Base-by-base conservation (phyloP, 2,113 vertebrate species). In the Spea bombifrons region DNA sequence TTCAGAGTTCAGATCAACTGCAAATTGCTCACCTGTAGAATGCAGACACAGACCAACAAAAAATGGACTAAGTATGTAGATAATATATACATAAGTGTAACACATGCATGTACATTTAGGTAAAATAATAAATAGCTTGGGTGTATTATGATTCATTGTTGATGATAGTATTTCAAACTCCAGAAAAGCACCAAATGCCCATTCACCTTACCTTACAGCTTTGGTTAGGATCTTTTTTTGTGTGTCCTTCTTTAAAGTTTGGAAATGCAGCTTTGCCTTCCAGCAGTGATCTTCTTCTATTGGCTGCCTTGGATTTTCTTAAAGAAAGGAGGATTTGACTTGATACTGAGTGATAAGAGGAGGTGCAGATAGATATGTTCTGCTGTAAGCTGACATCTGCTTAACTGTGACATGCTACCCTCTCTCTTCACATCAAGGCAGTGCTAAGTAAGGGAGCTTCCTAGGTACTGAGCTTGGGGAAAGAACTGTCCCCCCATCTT, bases 211-310 rank as follows among this genome's bases (percentile, higher is more conserved):
- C 81, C 81, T 71, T 63, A 57, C 53, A 30, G 73, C 77, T 73
- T 66, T 66, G 4, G 16, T 49, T 30, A 2, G 12, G 50, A 44
- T 57, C 43, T 30, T 30, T 30, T 30, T 30, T 30, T 57, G 12
- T 8, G 45, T 74, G 71, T 55, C 50, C 70, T 74, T 61, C 64
- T 80, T 67, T 67, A 74, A 80, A 80, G 78, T 80, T 80, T 80
- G 73, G 64, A 45, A 52, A 10, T 16, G 71, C 30, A 30, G 30
- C 57, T 65, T 66, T 80, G 71, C 53, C 50, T 73, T 50, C 78
- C 78, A 80, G 50, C 71, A 61, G 65, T 59, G 6, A 80, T 80
- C 17, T 43, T 80, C 63, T 49, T 73, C 71, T 80, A 80, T 68
- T 80, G 71, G 71, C 53, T 74, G 70, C 49, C 67, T 55, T 73